Percentiles rank a stretch among this genome's conserved stretches.
phyloP scores from a whole-genome alignment of 2,113 vertebrate species.

The Mustela lutreola region DNA sequence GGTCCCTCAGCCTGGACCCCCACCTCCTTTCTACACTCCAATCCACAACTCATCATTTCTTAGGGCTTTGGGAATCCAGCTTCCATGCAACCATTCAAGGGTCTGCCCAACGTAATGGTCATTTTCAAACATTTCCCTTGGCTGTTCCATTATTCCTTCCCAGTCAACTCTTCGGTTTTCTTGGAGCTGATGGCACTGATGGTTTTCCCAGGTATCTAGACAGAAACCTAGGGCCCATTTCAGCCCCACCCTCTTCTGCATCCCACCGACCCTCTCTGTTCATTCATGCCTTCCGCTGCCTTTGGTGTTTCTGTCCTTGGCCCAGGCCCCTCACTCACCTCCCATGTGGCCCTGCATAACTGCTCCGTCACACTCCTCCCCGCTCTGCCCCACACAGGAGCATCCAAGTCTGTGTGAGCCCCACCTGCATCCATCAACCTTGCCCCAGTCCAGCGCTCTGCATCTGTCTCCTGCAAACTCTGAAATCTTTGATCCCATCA shows the following conservation, averaged over 20 bases:
- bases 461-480: neutral
- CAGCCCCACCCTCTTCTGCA: neutral
- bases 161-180: neutral
- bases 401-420: too few species aligned
- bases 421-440: neutral
- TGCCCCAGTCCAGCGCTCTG: neutral
- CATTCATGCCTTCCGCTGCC: accelerated
- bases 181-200: neutral
- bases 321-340: neutral
- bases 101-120: neutral
- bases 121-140: neutral
- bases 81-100: neutral
- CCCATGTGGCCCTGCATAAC: neutral
- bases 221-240: neutral
- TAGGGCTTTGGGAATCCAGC: neutral
- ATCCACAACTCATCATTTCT: neutral
- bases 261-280: neutral
- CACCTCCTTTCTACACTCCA: accelerated
- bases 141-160: neutral
- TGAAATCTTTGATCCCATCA: neutral
- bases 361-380: neutral
- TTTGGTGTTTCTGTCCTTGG: neutral
- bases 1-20: neutral
- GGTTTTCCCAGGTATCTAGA: neutral
- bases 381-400: neutral